A percentile compares a stretch with the other conserved stretches of the same genome.
phyloP scores from a whole-genome alignment of 2,888 invertebrate genomes.

The Marasmarcha lunaedactyla region DNA sequence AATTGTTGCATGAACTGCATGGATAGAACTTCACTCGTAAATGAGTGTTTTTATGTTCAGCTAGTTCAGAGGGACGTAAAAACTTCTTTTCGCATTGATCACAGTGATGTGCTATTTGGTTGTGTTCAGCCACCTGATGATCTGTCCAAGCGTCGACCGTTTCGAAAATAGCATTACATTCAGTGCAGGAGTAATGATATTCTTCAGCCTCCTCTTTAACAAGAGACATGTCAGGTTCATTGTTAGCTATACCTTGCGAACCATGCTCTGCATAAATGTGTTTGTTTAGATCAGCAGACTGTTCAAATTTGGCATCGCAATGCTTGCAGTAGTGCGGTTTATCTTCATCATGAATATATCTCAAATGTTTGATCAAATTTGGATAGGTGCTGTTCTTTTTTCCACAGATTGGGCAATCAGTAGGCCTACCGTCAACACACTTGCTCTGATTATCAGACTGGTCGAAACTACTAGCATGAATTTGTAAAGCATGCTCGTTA shows the following conservation, averaged over 20 bases:
- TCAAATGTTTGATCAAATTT: slow-evolving; percentile 70
- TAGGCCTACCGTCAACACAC: slow-evolving; percentile 56
- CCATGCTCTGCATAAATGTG: slow-evolving; percentile 72
- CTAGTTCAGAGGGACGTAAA: slow-evolving; percentile 68
- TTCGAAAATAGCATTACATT: slow-evolving; percentile 71
- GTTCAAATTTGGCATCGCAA: slow-evolving; percentile 68
- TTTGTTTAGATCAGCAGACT: slow-evolving; percentile 66
- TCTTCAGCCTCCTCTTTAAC: slow-evolving; percentile 64
- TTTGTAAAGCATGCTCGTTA: slow-evolving; percentile 53
- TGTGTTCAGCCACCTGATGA: slow-evolving; percentile 68
- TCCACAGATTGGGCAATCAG: slow-evolving; percentile 66
- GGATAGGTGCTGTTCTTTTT: slow-evolving; percentile 68
- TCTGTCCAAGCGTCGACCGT: slow-evolving; percentile 69
- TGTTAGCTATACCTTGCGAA: slow-evolving; percentile 30
- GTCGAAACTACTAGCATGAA: slow-evolving; percentile 55
- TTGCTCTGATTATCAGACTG: slow-evolving; percentile 44
- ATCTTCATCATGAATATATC: slow-evolving; percentile 56
- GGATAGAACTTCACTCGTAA: slow-evolving; percentile 75
- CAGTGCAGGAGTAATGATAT: slow-evolving; percentile 71
- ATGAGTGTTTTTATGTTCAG: slow-evolving; percentile 76
- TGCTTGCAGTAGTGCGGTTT: slow-evolving; percentile 70
- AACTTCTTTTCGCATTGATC: slow-evolving; percentile 75
- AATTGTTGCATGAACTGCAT: slow-evolving; percentile 68
- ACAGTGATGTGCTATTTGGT: slow-evolving; percentile 66
- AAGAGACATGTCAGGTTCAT: slow-evolving; percentile 50